These are phyloP conservation scores for Nowickia ferox DNA, from an alignment of 2,888 invertebrate species.

Conservation along the genomic window DNA sequence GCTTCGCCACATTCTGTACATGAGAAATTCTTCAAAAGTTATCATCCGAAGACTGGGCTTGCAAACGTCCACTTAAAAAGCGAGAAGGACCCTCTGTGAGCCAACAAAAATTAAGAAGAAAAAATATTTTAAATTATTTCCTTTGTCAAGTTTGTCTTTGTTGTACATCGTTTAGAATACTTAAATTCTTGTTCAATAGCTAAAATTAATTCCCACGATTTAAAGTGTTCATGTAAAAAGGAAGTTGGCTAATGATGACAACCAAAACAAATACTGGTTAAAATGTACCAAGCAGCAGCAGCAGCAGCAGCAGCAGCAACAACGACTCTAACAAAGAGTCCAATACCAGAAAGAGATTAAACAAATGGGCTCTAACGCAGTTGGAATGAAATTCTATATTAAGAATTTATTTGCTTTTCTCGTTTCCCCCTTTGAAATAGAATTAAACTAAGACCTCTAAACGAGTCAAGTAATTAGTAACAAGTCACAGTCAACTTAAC, in stretches of 20 bases:
- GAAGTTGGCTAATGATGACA: slow-evolving; percentile 72
- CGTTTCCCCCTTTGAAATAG: slow-evolving; percentile 16
- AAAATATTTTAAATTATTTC: slow-evolving; percentile 55
- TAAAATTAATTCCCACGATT: slow-evolving; percentile 71
- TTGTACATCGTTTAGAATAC: slow-evolving; percentile 51
- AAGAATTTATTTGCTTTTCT: slow-evolving; percentile 49
- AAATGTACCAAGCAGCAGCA: slow-evolving; percentile 36
- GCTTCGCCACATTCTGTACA: neutral
- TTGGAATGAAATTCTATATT: slow-evolving; percentile 68
- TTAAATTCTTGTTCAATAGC: slow-evolving; percentile 61
- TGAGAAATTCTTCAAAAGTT: neutral
- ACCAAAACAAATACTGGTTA: slow-evolving; percentile 70
- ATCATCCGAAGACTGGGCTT: neutral
- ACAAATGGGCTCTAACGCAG: slow-evolving; percentile 68
- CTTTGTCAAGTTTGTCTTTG: slow-evolving; percentile 52
- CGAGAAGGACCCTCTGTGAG: neutral
- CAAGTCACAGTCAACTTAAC: slow-evolving; percentile 74
- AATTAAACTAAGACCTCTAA: slow-evolving; percentile 61
- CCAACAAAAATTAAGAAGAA: neutral
- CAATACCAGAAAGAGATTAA: slow-evolving; percentile 62
- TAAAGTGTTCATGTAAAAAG: slow-evolving; percentile 71
- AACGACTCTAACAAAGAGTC: slow-evolving; percentile 22
- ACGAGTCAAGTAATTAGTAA: slow-evolving; percentile 74
- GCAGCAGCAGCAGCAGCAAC: neutral
- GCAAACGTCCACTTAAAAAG: neutral